Evolutionary conservation across 30 jellyfish, hydroid and myxozoan genomes (phyloP).

Genomic region (Aurelia sp.): DNA sequence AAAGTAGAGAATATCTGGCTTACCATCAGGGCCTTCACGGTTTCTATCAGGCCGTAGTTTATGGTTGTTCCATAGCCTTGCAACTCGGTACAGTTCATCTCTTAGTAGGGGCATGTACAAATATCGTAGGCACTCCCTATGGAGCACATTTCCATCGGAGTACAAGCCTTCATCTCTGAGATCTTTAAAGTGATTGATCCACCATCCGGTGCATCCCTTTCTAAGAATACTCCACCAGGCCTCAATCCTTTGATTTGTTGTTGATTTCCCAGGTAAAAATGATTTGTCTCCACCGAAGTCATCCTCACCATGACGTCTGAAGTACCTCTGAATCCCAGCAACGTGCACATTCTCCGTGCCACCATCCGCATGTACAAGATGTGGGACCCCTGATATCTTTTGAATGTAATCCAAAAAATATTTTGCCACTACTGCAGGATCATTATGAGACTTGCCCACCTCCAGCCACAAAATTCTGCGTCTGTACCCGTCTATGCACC

Average conservation of each 20-base stretch:
- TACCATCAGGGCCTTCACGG: slow-evolving; percentile 5
- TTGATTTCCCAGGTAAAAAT: slow-evolving; percentile 28
- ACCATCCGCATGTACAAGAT: slow-evolving; percentile 27
- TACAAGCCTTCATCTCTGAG: slow-evolving; percentile 14
- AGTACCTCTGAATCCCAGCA: slow-evolving; percentile 46
- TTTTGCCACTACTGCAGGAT: slow-evolving; percentile 29
- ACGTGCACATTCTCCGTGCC: slow-evolving; percentile 41
- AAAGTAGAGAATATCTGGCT: slow-evolving; percentile 6
- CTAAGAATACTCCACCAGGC: slow-evolving; percentile 42
- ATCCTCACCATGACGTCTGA: slow-evolving; percentile 1
- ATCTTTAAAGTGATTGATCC: slow-evolving; percentile 51
- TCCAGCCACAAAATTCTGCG: slow-evolving; percentile 44
- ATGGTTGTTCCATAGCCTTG: slow-evolving; percentile 9
- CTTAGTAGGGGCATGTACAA: background rate
- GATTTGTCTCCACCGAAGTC: slow-evolving; percentile 15
- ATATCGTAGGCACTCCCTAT: slow-evolving; percentile 1
- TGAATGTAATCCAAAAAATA: slow-evolving; percentile 11
- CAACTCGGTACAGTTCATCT: slow-evolving; percentile 12
- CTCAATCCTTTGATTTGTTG: slow-evolving; percentile 47
- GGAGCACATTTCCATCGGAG: background rate
- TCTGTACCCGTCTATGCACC: slow-evolving; percentile 51
- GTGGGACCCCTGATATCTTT: background rate
- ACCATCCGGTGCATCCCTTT: slow-evolving; percentile 18
- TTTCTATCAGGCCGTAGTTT: slow-evolving; percentile 1
- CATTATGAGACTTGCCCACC: slow-evolving; percentile 23